These are phyloP conservation scores for Taeniopygia guttata DNA, from an alignment of 2,797 vertebrate genomes.

Conservation along the genomic window DNA sequence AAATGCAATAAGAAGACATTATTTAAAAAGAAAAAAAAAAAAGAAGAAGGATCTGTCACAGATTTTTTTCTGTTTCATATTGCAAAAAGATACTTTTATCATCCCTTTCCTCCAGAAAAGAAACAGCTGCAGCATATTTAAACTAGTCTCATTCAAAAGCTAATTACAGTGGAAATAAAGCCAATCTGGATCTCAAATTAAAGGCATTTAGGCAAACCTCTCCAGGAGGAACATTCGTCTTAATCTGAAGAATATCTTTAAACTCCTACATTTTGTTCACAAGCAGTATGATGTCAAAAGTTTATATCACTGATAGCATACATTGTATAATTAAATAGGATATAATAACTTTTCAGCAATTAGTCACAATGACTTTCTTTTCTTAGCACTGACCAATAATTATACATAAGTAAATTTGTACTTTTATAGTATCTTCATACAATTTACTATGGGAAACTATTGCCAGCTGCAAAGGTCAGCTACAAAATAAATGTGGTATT, in stretches of 20 bases:
- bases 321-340: conserved; percentile 21
- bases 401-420: background rate
- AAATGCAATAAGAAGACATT: background rate
- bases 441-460: background rate
- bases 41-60: background rate
- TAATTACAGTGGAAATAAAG: conserved; percentile 54
- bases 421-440: background rate
- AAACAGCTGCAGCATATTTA: conserved; percentile 59
- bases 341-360: conserved; percentile 20
- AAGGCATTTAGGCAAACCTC: conserved; percentile 26
- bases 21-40: background rate
- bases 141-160: conserved; percentile 28
- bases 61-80: conserved; percentile 25
- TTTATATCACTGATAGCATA: background rate
- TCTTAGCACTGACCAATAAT: background rate
- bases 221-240: background rate
- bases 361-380: background rate
- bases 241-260: background rate
- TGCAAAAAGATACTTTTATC: background rate
- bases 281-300: background rate
- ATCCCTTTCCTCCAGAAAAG: conserved; percentile 20
- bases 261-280: background rate
- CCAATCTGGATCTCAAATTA: conserved; percentile 46
- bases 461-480: background rate
- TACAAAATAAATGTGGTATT: background rate